phyloP scores from a whole-genome alignment of 2,113 vertebrate species.

The Salminus brasiliensis region DNA sequence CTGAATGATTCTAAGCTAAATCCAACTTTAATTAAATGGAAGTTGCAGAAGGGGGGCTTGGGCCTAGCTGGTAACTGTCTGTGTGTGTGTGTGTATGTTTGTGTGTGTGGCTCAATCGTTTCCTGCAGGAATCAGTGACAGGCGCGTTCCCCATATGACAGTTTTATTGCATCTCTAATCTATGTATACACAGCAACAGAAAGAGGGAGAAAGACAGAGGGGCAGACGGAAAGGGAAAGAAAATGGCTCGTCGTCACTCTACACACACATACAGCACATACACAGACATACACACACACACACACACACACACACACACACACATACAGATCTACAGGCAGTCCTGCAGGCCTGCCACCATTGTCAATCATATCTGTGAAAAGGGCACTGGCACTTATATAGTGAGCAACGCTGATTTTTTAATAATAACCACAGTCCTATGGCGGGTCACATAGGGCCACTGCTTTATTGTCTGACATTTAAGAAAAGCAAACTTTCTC shows the following conservation, averaged over 20 bases:
- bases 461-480: slow-evolving; percentile 71
- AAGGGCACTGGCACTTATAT: slow-evolving; percentile 64
- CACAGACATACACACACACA: slow-evolving; percentile 35
- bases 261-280: slow-evolving; percentile 33
- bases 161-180: slow-evolving; percentile 79
- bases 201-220: not conserved
- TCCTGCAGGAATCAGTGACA: slow-evolving; percentile 62
- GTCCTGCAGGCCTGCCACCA: slow-evolving; percentile 45
- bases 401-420: slow-evolving; percentile 72
- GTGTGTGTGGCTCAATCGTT: slow-evolving; percentile 52
- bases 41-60: slow-evolving; percentile 18
- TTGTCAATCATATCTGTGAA: slow-evolving; percentile 68
- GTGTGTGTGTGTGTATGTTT: not conserved
- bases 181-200: slow-evolving; percentile 64
- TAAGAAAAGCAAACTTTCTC: slow-evolving; percentile 67
- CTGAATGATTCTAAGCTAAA: slow-evolving; percentile 38
- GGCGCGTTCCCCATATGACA: slow-evolving; percentile 68
- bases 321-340: slow-evolving; percentile 4
- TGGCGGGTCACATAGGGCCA: slow-evolving; percentile 37
- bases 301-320: slow-evolving; percentile 41
- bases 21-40: slow-evolving; percentile 56
- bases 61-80: slow-evolving; percentile 19
- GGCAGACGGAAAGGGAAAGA: slow-evolving; percentile 33
- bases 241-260: slow-evolving; percentile 50
- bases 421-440: slow-evolving; percentile 67